Conservation (phyloP, 2,888 invertebrate species). For the Flexamia atlantica region DNA sequence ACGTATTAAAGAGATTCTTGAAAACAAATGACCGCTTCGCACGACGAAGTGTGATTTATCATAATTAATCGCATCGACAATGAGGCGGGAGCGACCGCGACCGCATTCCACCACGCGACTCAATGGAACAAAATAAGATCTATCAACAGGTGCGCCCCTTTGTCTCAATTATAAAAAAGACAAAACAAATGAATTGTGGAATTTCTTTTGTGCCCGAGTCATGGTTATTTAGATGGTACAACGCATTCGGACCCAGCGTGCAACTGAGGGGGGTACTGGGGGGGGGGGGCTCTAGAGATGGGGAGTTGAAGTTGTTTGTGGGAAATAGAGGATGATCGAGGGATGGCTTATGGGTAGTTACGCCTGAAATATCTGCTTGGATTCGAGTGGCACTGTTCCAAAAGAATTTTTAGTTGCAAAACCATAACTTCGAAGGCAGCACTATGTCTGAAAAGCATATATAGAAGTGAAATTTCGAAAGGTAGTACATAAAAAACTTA, state of each 20-base stretch:
- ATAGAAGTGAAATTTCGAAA: no score
- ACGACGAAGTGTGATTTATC: conserved; percentile 26
- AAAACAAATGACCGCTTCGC: not conserved
- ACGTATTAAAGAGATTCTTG: conserved; percentile 3
- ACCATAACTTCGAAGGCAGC: no score
- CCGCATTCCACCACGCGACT: conserved; percentile 43
- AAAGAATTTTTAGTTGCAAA: no score
- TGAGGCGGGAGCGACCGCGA: not conserved
- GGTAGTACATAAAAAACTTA: no score
- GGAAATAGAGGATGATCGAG: no score
- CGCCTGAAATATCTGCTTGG: no score
- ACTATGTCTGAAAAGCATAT: no score
- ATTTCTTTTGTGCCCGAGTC: conserved; percentile 51
- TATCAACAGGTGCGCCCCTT: conserved; percentile 44
- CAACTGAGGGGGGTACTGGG: not conserved
- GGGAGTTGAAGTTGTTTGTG: no score
- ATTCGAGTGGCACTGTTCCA: no score
- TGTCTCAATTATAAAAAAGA: conserved; percentile 57
- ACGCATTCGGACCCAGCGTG: conserved; percentile 14
- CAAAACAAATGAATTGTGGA: conserved; percentile 58
- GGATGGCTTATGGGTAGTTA: no score
- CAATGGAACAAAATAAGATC: not conserved
- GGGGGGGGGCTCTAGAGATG: not conserved
- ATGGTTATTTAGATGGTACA: conserved; percentile 50
- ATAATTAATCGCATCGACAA: conserved; percentile 37